These are phyloP conservation scores for Oxytorus armatus DNA, from an alignment of 2,888 invertebrate species.

Conservation along the genomic window DNA sequence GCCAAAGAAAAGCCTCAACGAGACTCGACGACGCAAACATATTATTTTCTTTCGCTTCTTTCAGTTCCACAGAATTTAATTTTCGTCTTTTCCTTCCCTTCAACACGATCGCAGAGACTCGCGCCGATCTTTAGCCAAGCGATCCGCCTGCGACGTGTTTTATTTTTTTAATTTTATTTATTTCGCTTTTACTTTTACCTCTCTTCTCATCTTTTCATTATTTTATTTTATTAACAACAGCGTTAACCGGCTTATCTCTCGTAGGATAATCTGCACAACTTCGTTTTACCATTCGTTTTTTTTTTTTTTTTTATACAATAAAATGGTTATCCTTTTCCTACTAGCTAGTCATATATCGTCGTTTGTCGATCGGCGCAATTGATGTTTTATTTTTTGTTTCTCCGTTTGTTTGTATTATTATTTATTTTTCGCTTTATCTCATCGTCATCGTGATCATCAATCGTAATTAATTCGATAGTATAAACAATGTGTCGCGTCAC, in stretches of 20 bases:
- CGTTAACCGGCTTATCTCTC: slow-evolving; percentile 81
- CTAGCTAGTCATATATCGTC: slow-evolving; percentile 69
- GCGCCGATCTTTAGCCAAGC: slow-evolving; percentile 76
- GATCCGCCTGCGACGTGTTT: slow-evolving; percentile 80
- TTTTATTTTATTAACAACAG: slow-evolving; percentile 81
- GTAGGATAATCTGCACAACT: slow-evolving; percentile 75
- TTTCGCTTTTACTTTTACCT: no score
- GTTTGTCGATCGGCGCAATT: slow-evolving; percentile 66
- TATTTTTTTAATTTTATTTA: slow-evolving; percentile 23
- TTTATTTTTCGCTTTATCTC: slow-evolving; percentile 1
- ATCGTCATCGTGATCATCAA: slow-evolving; percentile 14
- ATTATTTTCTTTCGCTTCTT: background rate
- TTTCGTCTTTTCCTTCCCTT: background rate
- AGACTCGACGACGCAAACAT: slow-evolving; percentile 24
- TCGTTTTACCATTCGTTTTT: slow-evolving; percentile 45
- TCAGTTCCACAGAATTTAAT: background rate
- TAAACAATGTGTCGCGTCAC: slow-evolving; percentile 43
- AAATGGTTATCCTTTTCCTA: slow-evolving; percentile 77
- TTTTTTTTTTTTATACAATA: slow-evolving; percentile 79
- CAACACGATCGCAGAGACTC: background rate
- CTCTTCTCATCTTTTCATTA: slow-evolving; percentile 19
- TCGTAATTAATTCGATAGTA: slow-evolving; percentile 44
- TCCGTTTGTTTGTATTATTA: slow-evolving; percentile 56
- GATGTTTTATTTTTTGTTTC: slow-evolving; percentile 48
- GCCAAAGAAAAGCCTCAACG: slow-evolving; percentile 71